These are phyloP conservation scores for Machimus rusticus DNA, from an alignment of 2,888 invertebrate species.

Conservation along the genomic window DNA sequence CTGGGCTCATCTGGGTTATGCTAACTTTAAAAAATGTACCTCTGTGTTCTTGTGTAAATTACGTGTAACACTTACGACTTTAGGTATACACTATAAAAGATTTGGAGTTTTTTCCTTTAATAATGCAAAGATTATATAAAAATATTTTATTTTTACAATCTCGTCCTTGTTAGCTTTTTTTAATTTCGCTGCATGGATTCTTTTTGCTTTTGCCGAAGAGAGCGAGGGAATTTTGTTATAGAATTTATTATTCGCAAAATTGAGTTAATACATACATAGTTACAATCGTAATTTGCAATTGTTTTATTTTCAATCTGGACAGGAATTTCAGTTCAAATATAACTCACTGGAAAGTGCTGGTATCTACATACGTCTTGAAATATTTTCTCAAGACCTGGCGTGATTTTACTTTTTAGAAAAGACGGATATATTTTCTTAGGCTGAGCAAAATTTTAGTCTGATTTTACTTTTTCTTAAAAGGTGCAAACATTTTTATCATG, in stretches of 20 bases:
- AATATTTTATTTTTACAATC: conserved; percentile 43
- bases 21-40: conserved; percentile 12
- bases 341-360: no score
- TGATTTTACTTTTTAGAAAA: no score
- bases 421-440: background rate
- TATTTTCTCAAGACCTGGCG: no score
- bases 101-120: conserved; percentile 29
- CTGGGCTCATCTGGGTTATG: background rate
- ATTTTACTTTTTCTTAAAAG: background rate
- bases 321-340: no score
- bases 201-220: background rate
- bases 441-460: background rate
- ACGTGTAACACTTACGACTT: conserved; percentile 22
- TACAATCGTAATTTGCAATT: background rate
- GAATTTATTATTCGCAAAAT: background rate
- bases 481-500: background rate
- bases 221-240: background rate
- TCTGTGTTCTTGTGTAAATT: conserved; percentile 7
- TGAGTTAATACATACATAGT: background rate
- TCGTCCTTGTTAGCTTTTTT: conserved; percentile 28
- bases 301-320: no score
- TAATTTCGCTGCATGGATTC: background rate
- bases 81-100: conserved; percentile 36
- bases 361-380: no score
- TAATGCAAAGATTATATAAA: conserved; percentile 46